Conservation (phyloP, 2,888 invertebrate species). For the Arctia plantaginis region DNA sequence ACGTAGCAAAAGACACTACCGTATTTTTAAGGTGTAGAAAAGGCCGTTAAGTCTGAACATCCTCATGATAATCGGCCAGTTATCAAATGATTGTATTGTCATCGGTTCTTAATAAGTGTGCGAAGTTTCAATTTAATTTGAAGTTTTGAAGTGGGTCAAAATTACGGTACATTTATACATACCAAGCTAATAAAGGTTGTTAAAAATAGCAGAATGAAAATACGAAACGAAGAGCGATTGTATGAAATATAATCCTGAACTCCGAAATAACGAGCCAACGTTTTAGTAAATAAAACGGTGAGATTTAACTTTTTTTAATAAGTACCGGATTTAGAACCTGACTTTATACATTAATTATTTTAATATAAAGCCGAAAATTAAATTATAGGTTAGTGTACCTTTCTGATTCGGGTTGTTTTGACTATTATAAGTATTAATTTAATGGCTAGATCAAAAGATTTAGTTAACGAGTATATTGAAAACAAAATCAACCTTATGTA, state of each 20-base stretch:
- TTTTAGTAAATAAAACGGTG: not conserved
- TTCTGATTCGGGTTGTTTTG: not conserved
- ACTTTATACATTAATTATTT: not conserved
- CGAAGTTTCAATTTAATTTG: too few species aligned
- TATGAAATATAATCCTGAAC: not conserved
- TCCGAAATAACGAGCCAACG: not conserved
- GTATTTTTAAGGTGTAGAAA: too few species aligned
- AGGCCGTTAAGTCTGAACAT: too few species aligned
- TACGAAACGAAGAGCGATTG: not conserved
- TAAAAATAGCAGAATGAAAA: not conserved
- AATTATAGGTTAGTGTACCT: not conserved
- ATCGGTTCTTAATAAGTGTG: too few species aligned
- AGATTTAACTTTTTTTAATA: not conserved
- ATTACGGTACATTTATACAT: too few species aligned
- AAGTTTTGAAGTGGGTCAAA: too few species aligned
- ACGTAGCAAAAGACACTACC: too few species aligned
- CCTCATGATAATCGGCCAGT: too few species aligned
- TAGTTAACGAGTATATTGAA: not conserved
- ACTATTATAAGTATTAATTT: too few species aligned
- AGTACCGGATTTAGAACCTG: not conserved
- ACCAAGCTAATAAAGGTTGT: too few species aligned
- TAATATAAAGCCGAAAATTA: not conserved
- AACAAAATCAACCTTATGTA: too few species aligned
- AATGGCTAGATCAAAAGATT: not conserved
- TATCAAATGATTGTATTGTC: too few species aligned